Conservation (phyloP, 2,113 vertebrate species). For the Nycticryphes semicollaris region DNA sequence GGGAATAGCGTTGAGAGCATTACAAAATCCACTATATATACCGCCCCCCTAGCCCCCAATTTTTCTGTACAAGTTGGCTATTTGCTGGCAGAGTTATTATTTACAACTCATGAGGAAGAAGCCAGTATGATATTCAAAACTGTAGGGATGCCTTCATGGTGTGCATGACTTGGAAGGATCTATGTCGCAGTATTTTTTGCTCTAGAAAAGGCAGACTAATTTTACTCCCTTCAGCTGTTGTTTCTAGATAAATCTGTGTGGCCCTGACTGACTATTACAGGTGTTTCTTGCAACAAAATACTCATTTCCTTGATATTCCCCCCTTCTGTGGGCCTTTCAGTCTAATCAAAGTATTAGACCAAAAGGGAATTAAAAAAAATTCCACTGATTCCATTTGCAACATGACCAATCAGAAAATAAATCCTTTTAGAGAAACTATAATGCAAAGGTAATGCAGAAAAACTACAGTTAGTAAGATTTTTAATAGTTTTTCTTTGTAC, state of each 20-base stretch:
- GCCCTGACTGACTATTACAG: background rate
- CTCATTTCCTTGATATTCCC: background rate
- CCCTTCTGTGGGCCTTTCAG: background rate
- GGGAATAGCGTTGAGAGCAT: background rate
- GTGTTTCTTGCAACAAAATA: background rate
- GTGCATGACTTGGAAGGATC: background rate
- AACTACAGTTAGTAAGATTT: background rate
- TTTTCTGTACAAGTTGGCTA: background rate
- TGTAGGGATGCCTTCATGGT: background rate
- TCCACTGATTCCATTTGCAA: background rate
- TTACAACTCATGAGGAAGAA: background rate
- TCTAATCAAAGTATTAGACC: background rate
- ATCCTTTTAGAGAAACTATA: background rate
- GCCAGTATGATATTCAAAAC: background rate
- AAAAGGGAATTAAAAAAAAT: background rate
- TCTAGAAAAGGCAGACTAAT: background rate
- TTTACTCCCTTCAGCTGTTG: background rate
- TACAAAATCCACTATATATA: background rate
- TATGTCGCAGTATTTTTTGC: background rate
- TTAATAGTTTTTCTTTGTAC: slow-evolving; percentile 49
- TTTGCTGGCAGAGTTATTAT: background rate
- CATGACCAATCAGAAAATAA: background rate
- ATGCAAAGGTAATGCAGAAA: background rate
- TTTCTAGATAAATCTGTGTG: background rate
- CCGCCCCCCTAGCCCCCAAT: background rate